A percentile compares a stretch with the other conserved stretches of the same genome.
phyloP scores from a whole-genome alignment of 2,113 vertebrate species.

The Onychorhynchus coronatus region DNA sequence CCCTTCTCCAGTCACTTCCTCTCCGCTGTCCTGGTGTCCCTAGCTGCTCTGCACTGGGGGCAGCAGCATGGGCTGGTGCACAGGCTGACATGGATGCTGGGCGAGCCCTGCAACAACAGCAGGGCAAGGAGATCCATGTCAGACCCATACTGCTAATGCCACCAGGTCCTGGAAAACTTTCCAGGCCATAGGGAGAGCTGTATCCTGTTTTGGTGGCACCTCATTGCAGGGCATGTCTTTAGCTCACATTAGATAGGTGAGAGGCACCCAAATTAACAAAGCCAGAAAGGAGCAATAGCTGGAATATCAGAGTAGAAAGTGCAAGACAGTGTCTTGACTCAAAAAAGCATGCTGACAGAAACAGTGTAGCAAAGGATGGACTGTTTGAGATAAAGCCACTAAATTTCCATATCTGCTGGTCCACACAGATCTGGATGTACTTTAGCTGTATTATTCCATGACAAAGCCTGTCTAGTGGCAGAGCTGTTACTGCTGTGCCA shows the following conservation, averaged over 20 bases:
- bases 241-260: not conserved
- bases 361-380: not conserved
- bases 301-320: not conserved
- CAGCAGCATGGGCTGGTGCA: not conserved
- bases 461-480: not conserved
- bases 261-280: not conserved
- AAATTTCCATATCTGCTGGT: fast-evolving
- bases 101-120: not conserved
- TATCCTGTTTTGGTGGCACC: not conserved
- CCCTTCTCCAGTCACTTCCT: not conserved
- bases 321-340: not conserved
- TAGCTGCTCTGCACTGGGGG: not conserved
- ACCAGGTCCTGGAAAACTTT: not conserved
- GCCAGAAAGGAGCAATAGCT: not conserved
- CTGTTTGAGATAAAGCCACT: not conserved
- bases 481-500: not conserved
- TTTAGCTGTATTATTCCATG: not conserved
- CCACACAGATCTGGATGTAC: not conserved
- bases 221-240: not conserved
- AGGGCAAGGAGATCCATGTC: fast-evolving
- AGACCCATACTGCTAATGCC: not conserved
- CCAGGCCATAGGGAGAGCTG: not conserved
- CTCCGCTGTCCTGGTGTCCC: not conserved
- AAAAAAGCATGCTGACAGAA: not conserved
- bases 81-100: not conserved